These are phyloP conservation scores for Scaptomyza polygonia DNA, from an alignment of 2,888 invertebrate species.

Conservation along the genomic window DNA sequence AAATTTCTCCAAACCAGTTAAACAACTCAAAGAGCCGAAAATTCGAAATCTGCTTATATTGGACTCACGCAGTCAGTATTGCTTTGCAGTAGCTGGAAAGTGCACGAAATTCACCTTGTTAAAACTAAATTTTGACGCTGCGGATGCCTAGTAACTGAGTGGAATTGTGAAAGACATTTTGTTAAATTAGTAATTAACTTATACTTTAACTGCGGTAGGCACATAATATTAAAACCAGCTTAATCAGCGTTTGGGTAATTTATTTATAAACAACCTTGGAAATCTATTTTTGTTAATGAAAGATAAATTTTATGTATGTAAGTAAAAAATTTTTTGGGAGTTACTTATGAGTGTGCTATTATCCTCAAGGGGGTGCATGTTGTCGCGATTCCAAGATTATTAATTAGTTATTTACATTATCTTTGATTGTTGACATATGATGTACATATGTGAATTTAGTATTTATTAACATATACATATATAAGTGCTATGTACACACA, in stretches of 20 bases:
- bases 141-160: constrained; percentile 1
- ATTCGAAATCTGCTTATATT: constrained; percentile 31
- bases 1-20: constrained; percentile 61
- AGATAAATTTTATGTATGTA: constrained; percentile 16
- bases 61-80: constrained; percentile 38
- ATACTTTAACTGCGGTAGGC: not conserved
- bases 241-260: not conserved
- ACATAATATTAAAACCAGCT: not conserved
- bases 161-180: constrained; percentile 46
- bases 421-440: no score
- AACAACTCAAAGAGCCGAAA: constrained; percentile 55
- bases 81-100: constrained; percentile 23
- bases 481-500: not conserved
- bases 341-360: not conserved
- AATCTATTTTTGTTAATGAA: not conserved
- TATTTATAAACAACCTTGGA: not conserved
- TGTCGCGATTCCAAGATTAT: no score
- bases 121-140: constrained; percentile 3
- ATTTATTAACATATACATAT: not conserved
- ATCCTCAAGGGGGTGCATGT: no score
- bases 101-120: constrained; percentile 17
- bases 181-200: constrained; percentile 18
- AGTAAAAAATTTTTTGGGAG: constrained; percentile 3
- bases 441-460: no score
- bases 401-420: no score